Base-by-base conservation (phyloP, 2,888 invertebrate species). In the Helicoverpa assulta region DNA sequence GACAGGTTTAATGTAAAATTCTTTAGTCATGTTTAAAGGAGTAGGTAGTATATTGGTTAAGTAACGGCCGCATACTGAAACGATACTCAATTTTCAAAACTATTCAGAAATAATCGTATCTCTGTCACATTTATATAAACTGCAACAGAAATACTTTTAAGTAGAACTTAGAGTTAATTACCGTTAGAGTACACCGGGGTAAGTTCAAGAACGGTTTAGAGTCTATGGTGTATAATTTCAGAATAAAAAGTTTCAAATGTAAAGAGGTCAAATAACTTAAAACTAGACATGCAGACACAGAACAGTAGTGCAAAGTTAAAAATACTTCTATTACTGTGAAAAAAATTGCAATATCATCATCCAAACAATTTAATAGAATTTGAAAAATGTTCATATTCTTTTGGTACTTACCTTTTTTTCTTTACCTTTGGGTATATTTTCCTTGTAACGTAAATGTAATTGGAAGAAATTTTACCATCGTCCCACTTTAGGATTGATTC, bases 231-330 rank as follows among this genome's bases (percentile, higher is more conserved):
- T 51, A 21, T 16, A 62, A n/a, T 10, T 67, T 60, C 14, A 55
- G 33, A n/a, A n/a, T n/a, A 51, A 5, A 12, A 33, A 43, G 47
- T 54, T 26, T 26, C 6, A 21, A 53, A 69, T 12, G 26, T 70
- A 18, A 63, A 47, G 18, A 16, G 26, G 61, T 18, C 16, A 59
- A 56, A 54, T 56, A 61, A 53, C 63, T 78, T 62, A 67, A 58
- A 29, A 63, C 12, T 51, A 67, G 10, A 52, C 76, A 83, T 76
- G 76, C 75, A 26, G 21, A 67, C 64, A 72, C 26, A 43, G 4
- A 26, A 72, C 37, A 70, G 69, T 50, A 71, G 73, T 83, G 78
- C 82, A 83, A 73, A 73, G 67, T 78, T 82, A 78, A 68, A 75
- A 78, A 66, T 10, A 71, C 61, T 61, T 51, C 26, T 40, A 29